Conservation (phyloP, 2,113 vertebrate species). For the Centrocercus urophasianus region DNA sequence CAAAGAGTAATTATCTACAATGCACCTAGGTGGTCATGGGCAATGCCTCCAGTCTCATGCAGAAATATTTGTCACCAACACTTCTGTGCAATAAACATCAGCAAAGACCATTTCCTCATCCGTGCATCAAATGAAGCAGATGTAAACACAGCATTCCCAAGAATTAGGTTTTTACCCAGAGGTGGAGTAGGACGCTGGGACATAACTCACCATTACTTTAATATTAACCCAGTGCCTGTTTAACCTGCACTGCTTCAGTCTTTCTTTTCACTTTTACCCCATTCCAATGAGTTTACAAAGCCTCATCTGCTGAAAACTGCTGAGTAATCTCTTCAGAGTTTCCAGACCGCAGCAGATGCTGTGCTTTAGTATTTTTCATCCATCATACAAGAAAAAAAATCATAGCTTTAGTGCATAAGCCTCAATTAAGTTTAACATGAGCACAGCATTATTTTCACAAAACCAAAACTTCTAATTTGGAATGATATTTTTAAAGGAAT, state of each 20-base stretch:
- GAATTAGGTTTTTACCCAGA: background rate
- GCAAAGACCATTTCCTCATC: background rate
- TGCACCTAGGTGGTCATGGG: background rate
- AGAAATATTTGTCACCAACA: background rate
- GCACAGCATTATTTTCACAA: background rate
- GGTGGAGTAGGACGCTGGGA: background rate
- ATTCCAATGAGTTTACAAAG: background rate
- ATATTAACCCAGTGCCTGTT: background rate
- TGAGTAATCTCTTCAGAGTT: background rate
- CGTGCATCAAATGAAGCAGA: accelerated
- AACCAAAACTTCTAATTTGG: background rate
- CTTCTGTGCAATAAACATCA: background rate
- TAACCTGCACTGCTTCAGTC: background rate
- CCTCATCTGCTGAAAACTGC: background rate
- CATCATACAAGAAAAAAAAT: background rate
- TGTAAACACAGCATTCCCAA: background rate
- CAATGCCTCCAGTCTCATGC: background rate
- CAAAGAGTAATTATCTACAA: background rate
- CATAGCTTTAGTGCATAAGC: background rate
- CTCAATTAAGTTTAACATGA: background rate
- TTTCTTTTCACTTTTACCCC: background rate
- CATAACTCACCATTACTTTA: accelerated
- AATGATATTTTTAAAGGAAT: background rate
- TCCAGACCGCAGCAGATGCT: background rate
- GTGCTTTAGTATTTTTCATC: background rate